Evolutionary conservation across 2,797 vertebrate genomes (phyloP).

Genomic region (Anguilla megastoma): DNA sequence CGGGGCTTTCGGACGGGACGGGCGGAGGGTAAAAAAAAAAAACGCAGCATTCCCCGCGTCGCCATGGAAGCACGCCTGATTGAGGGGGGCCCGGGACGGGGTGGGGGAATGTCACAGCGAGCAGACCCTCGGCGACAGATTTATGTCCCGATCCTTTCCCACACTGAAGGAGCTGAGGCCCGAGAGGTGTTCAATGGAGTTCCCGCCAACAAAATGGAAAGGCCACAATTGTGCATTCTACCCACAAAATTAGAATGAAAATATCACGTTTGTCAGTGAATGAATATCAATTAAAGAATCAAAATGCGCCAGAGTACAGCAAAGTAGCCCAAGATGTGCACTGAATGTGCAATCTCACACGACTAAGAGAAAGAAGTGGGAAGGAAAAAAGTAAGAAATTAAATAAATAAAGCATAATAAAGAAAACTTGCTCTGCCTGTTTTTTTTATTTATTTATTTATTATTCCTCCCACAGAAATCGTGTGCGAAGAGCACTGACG

Average conservation of each 20-base stretch:
- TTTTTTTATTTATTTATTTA: background rate
- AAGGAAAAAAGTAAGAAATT: background rate
- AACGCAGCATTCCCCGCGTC: conserved; percentile 47
- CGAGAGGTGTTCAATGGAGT: background rate
- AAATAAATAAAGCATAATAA: background rate
- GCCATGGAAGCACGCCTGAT: conserved; percentile 39
- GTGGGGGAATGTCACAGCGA: background rate
- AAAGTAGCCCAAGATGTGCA: background rate
- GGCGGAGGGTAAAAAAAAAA: conserved; percentile 22
- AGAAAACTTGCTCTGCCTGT: background rate
- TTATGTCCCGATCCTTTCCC: background rate
- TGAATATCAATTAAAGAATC: background rate
- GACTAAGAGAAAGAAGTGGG: background rate
- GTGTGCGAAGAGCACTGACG: background rate
- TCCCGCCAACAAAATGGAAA: background rate
- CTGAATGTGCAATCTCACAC: background rate
- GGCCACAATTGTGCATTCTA: background rate
- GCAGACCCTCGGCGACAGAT: background rate
- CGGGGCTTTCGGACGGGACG: background rate
- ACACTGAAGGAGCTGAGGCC: background rate
- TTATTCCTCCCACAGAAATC: background rate
- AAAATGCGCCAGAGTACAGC: background rate
- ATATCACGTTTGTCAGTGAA: background rate
- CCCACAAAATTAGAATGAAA: background rate
- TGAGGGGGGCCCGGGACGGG: background rate